Evolutionary conservation across 2,888 invertebrate species (phyloP), one percentile per base, ranked within the genome.

Genomic region (Aplocera efformata): DNA sequence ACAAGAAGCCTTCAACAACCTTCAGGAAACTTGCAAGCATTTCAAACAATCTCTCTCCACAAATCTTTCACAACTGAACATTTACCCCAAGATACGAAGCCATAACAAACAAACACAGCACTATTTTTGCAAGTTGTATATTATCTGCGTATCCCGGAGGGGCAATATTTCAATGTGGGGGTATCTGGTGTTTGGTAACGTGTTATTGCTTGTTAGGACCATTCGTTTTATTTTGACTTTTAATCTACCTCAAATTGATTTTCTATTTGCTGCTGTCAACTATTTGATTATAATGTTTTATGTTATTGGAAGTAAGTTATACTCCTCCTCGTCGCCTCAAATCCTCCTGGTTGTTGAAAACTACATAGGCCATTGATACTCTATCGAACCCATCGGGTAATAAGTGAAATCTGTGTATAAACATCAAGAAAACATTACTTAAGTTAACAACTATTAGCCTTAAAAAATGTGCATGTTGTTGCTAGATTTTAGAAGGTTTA

Each of bases 91-190:
- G 13, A 17, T 3, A 17, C 3, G 26, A 26, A 26, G 9, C 23
- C 27, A 32, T 22, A 23, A 46, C 33, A 29, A 34, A 36, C 41
- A 34, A 41, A 42, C 43, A 57, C 58, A 53, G 44, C 61, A 60
- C 59, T 66, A 66, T 67, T 67, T 63, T 68, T 67, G 53, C 43
- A 59, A 60, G 58, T 62, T 59, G 46, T 52, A 57, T 54, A 63
- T 61, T 67, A 67, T 69, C 64, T 63, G 44, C 48, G 54, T 13
- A 36, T 66, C 67, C 56, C 63, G 24, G 10, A 52, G 57, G 69
- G 35, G 51, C 53, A 39, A 69, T 69, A 67, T 60, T 61, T 69
- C 67, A 63, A 45, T 35, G 35, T 28, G 46, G 43, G 30, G 34
- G 24, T 23, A 26, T 6, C 24, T 42, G 39, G 38, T 41, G 41